Evolutionary conservation across 2,888 invertebrate genomes (phyloP).

Genomic region (Sycophila texana): DNA sequence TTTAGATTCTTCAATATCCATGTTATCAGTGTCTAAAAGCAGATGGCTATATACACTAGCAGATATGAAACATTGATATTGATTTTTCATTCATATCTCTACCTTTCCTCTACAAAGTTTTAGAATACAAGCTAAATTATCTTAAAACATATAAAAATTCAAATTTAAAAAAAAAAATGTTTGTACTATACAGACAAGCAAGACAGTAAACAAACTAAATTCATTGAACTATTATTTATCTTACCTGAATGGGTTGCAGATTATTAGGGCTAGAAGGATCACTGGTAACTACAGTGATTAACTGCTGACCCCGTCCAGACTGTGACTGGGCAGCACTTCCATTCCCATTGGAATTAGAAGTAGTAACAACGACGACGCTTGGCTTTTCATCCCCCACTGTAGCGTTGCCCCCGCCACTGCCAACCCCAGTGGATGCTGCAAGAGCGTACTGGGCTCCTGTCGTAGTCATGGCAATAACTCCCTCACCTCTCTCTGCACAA

Average conservation of each 20-base stretch:
- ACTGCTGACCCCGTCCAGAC: slow-evolving; percentile 71
- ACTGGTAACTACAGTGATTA: slow-evolving; percentile 73
- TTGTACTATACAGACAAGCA: not conserved
- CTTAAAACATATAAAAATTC: not conserved
- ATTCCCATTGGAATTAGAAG: slow-evolving; percentile 72
- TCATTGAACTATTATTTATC: not conserved
- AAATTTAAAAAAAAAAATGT: not conserved
- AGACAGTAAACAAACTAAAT: not conserved
- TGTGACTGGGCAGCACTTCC: slow-evolving; percentile 70
- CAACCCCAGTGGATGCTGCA: slow-evolving; percentile 72
- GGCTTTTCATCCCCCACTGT: slow-evolving; percentile 72
- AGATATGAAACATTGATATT: slow-evolving; percentile 40
- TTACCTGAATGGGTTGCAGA: slow-evolving; percentile 74
- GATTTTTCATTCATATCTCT: slow-evolving; percentile 46
- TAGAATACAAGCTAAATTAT: not conserved
- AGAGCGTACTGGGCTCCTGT: slow-evolving; percentile 75
- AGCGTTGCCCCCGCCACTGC: slow-evolving; percentile 70
- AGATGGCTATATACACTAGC: slow-evolving; percentile 32
- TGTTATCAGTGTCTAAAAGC: slow-evolving; percentile 41
- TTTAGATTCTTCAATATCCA: slow-evolving; percentile 4
- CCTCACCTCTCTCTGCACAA: slow-evolving; percentile 69
- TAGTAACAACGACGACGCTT: slow-evolving; percentile 72
- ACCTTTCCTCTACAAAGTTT: not conserved
- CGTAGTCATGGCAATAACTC: slow-evolving; percentile 75
- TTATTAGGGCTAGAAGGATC: slow-evolving; percentile 73